Percentiles rank a stretch among this genome's conserved stretches.
Evolutionary conservation across 2,888 invertebrate genomes (phyloP).

Genomic region (Diploptera punctata): DNA sequence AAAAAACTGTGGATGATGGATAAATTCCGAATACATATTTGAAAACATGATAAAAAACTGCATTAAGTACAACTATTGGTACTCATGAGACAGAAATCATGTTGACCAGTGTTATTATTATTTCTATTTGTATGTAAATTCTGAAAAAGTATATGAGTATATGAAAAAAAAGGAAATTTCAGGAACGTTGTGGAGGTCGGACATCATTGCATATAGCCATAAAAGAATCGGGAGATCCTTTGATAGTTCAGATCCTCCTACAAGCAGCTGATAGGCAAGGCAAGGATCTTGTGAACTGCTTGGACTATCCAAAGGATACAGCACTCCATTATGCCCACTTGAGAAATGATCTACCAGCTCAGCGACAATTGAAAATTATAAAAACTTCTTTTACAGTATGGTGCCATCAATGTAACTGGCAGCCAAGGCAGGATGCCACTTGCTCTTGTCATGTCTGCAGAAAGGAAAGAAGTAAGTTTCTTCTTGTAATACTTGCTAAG

Average conservation of each 20-base stretch:
- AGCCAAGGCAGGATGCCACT: conserved; percentile 6
- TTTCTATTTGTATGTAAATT: too few species aligned
- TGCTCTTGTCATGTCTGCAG: background rate
- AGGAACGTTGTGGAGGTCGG: background rate
- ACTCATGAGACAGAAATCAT: too few species aligned
- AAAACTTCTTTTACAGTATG: background rate
- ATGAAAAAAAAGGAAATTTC: too few species aligned
- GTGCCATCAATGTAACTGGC: background rate
- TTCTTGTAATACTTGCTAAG: too few species aligned
- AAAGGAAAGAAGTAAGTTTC: conserved; percentile 8
- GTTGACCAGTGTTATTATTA: too few species aligned
- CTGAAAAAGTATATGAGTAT: too few species aligned
- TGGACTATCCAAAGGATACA: background rate
- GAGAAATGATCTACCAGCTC: background rate
- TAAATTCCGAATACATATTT: too few species aligned
- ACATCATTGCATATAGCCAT: conserved; percentile 5
- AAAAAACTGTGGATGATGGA: too few species aligned
- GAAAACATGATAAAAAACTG: too few species aligned
- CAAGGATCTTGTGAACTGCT: background rate
- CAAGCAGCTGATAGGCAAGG: background rate
- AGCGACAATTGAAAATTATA: background rate
- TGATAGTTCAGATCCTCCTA: background rate
- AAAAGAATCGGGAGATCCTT: background rate
- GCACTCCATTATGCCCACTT: background rate
- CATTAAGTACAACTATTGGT: too few species aligned